Evolutionary conservation across 2,113 vertebrate genomes (phyloP).

Genomic region (Gnathonemus echidnorhynchus): DNA sequence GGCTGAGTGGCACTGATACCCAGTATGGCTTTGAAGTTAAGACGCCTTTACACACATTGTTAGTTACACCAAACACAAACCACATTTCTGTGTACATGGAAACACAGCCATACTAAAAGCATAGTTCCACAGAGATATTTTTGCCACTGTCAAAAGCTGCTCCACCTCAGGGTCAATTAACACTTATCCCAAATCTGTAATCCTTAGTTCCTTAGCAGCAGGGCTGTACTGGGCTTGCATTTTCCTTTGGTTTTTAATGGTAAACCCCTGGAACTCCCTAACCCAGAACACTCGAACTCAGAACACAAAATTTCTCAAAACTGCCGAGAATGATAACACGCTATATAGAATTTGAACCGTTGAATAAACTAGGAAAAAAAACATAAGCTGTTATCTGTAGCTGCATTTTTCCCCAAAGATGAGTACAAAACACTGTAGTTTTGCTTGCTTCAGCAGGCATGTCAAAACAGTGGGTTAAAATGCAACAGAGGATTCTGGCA

Average conservation of each 20-base stretch:
- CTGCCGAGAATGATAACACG: not conserved
- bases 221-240: not conserved
- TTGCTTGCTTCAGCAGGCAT: not conserved
- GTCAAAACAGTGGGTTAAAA: not conserved
- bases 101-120: not conserved
- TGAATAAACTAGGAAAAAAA: conserved; percentile 1
- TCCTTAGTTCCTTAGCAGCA: not conserved
- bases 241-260: not conserved
- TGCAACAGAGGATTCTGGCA: not conserved
- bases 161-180: not conserved
- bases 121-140: not conserved
- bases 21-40: not conserved
- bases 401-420: not conserved
- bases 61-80: not conserved
- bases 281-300: not conserved
- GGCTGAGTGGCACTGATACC: not conserved
- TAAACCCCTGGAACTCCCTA: conserved; percentile 3
- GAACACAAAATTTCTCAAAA: not conserved
- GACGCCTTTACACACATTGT: not conserved
- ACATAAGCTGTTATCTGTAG: not conserved
- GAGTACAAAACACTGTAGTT: not conserved
- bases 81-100: not conserved
- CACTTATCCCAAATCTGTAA: not conserved
- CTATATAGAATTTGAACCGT: not conserved
- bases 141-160: not conserved